phyloP scores from a whole-genome alignment of 2,888 invertebrate genomes.

The Leptinotarsa haldemani region DNA sequence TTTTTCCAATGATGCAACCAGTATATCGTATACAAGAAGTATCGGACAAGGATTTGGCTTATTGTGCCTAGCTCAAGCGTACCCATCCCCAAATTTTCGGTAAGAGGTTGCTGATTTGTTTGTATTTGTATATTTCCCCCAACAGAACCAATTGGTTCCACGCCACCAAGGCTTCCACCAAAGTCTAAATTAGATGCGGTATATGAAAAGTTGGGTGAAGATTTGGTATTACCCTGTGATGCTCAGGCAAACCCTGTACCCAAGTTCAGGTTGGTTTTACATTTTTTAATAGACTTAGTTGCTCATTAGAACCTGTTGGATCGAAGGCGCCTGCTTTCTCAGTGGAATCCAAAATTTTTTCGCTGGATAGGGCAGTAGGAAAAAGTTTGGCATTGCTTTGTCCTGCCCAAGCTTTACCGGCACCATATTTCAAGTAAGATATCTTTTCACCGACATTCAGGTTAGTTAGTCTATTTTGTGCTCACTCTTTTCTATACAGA shows the following conservation, averaged over 20 bases:
- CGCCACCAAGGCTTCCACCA: conserved; percentile 65
- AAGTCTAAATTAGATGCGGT: conserved; percentile 60
- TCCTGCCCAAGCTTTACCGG: conserved; percentile 82
- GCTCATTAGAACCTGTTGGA: conserved; percentile 67
- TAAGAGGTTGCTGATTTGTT: conserved; percentile 58
- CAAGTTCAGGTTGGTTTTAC: conserved; percentile 55
- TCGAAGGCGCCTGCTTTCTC: conserved; percentile 68
- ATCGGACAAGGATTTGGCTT: conserved; percentile 69
- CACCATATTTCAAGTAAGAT: conserved; percentile 73
- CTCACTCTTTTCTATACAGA: conserved; percentile 61
- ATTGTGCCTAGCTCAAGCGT: conserved; percentile 72
- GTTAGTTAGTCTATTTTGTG: conserved; percentile 19
- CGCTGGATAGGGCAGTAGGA: conserved; percentile 65
- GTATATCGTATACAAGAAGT: conserved; percentile 64
- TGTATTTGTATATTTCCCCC: conserved; percentile 51
- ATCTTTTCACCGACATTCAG: conserved; percentile 32
- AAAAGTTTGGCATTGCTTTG: conserved; percentile 78
- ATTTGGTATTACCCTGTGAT: conserved; percentile 64
- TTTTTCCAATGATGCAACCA: conserved; percentile 76
- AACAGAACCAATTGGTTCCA: conserved; percentile 67
- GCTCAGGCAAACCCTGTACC: conserved; percentile 76
- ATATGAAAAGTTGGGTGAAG: conserved; percentile 46
- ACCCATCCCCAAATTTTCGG: conserved; percentile 75
- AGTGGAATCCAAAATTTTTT: conserved; percentile 66
- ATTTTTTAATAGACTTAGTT: conserved; percentile 36